Conservation (phyloP, 2,888 invertebrate genomes). For the Antheraea yamamai region DNA sequence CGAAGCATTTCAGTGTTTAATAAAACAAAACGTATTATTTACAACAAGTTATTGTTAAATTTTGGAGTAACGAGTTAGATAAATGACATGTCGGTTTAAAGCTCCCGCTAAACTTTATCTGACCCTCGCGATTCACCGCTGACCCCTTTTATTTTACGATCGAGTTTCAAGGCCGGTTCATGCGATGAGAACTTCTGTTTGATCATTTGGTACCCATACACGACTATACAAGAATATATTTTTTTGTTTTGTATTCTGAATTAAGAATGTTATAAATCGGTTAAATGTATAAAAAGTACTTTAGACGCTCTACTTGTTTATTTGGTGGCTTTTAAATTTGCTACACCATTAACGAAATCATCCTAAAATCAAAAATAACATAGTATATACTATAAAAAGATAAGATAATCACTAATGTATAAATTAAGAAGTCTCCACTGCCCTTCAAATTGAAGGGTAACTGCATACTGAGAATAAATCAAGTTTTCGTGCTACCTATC, state of each 20-base stretch:
- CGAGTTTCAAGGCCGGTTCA: slow-evolving; percentile 10
- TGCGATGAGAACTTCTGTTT: slow-evolving; percentile 14
- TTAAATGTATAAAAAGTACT: neutral
- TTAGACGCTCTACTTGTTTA: neutral
- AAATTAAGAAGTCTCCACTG: no score
- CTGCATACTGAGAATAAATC: no score
- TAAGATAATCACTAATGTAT: no score
- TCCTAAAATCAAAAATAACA: no score
- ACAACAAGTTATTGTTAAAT: neutral
- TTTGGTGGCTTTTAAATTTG: neutral
- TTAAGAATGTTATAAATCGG: neutral
- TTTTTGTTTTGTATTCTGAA: neutral
- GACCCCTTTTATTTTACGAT: slow-evolving; percentile 13
- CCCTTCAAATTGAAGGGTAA: no score
- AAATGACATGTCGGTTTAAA: neutral
- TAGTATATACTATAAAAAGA: no score
- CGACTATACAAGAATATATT: neutral
- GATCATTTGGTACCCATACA: neutral
- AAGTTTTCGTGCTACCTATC: no score
- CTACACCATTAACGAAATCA: no score
- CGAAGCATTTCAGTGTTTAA: neutral
- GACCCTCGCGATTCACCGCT: slow-evolving; percentile 10
- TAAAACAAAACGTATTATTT: neutral
- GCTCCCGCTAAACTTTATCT: slow-evolving; percentile 8
- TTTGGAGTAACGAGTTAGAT: no score